These are phyloP conservation scores for Spea bombifrons DNA, from an alignment of 2,113 vertebrate genomes.

Conservation along the genomic window DNA sequence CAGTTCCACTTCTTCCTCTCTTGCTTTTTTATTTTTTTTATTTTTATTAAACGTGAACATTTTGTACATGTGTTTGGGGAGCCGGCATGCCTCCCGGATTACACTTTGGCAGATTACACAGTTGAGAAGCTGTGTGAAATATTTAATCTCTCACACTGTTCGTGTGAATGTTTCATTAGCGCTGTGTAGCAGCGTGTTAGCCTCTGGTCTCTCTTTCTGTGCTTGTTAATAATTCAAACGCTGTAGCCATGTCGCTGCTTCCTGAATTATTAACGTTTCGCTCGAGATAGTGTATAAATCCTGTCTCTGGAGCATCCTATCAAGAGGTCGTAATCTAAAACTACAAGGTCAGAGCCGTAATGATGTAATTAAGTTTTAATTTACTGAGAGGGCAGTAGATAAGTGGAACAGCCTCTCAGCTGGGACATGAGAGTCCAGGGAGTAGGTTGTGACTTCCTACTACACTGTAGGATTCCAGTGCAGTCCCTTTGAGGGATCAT, in stretches of 20 bases:
- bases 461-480: too few relatives aligned
- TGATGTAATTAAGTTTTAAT: too few relatives aligned
- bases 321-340: too few relatives aligned
- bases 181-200: constrained; percentile 36
- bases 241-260: constrained; percentile 40
- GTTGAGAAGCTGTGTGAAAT: constrained; percentile 44
- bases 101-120: neutral
- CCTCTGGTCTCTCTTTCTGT: constrained; percentile 35
- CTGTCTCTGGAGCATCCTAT: neutral
- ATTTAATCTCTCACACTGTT: constrained; percentile 54
- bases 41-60: neutral
- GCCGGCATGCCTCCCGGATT: neutral
- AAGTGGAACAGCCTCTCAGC: too few relatives aligned
- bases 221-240: constrained; percentile 49
- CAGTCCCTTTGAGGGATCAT: too few relatives aligned
- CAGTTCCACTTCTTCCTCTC: constrained; percentile 40
- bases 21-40: too few relatives aligned
- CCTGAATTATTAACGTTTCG: constrained; percentile 7
- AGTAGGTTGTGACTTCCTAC: too few relatives aligned
- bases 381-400: too few relatives aligned
- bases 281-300: constrained; percentile 6
- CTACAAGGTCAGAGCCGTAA: too few relatives aligned
- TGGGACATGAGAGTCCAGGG: too few relatives aligned
- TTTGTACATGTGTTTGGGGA: neutral
- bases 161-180: constrained; percentile 53